Base-by-base conservation (phyloP, 2,888 invertebrate genomes). In the Yponomeuta cagnagella region DNA sequence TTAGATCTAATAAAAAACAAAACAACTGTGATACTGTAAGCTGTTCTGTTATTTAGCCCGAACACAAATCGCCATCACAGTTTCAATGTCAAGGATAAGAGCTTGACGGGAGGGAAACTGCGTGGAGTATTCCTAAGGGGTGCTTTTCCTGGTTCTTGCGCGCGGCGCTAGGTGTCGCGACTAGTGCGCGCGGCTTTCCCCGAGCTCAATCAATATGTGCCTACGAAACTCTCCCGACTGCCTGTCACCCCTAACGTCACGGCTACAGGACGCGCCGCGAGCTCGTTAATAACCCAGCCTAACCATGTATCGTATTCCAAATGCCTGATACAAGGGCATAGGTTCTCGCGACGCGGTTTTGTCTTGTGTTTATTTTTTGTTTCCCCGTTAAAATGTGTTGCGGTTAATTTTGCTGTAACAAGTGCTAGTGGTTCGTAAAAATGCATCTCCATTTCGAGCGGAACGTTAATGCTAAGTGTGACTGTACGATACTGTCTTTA, bases 391-490 rank as follows among this genome's bases (percentile, higher is more conserved):
- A 68, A 68, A n/a, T 23, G 52, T 58, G 52, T 15, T 58, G 15
- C 52, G 52, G 52, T 58, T 4, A 58, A 58, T 58, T 58, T 58
- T 58, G 15, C 15, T 12, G 63, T 70, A 33, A 12, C 69, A 23
- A 63, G 70, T 63, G 70, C 48, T 70, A 70, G 43, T 70, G 63
- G 68, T 52, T 30, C 74, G 73, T 74, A 73, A 89, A 86, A 86
- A 98, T 98, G 98, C 98, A 98, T 95, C 94, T 98, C 83, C 97
- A 98, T 93, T 98, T 98, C 89, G 98, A 98, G 89, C 96, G 97
- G 83, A 97, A 97, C 87, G 95, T 96, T 79, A 98, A 97, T 87
- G 97, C 98, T 78, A 97, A 97, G 93, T 98, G 98, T 93, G 98
- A 98, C 93, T 98, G 98, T 92, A 96, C 97, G 79, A 97, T 99